phyloP scores from a whole-genome alignment of 2,888 invertebrate species.

The Microplitis deprimator region DNA sequence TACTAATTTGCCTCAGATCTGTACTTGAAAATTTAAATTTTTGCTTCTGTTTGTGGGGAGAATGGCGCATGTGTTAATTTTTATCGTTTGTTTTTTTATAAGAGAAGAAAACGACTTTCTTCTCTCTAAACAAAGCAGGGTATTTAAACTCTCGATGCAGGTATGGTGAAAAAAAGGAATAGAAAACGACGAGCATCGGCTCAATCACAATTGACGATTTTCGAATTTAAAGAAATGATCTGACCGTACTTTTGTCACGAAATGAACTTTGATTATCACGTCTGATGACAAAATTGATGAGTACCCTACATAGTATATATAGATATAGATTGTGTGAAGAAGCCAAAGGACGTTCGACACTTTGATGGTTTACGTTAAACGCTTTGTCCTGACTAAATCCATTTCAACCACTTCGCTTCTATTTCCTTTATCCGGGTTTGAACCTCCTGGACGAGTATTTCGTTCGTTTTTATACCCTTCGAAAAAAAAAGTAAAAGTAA shows the following conservation, averaged over 20 bases:
- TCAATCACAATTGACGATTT: slow-evolving; percentile 25
- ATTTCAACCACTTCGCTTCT: slow-evolving; percentile 35
- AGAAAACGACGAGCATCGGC: slow-evolving; percentile 27
- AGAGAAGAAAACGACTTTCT: no score
- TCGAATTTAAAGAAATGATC: slow-evolving; percentile 25
- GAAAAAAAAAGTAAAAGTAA: background rate
- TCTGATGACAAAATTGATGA: slow-evolving; percentile 19
- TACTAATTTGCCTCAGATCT: no score
- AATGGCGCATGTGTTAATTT: no score
- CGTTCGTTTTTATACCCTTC: slow-evolving; percentile 17
- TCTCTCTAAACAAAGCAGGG: no score
- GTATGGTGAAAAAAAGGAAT: no score
- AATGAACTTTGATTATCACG: slow-evolving; percentile 30
- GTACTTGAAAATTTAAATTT: no score
- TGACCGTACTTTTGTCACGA: slow-evolving; percentile 8
- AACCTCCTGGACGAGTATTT: slow-evolving; percentile 27
- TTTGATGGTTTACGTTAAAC: slow-evolving; percentile 39
- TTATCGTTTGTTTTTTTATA: no score
- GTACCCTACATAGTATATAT: slow-evolving; percentile 25
- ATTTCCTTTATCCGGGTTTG: slow-evolving; percentile 33
- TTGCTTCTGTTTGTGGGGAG: no score
- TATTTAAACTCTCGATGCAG: no score
- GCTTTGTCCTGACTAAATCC: slow-evolving; percentile 23
- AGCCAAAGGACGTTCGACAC: slow-evolving; percentile 33
- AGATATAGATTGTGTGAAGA: background rate